Conservation (phyloP, 2,888 invertebrate genomes). For the Parochlus steinenii region DNA sequence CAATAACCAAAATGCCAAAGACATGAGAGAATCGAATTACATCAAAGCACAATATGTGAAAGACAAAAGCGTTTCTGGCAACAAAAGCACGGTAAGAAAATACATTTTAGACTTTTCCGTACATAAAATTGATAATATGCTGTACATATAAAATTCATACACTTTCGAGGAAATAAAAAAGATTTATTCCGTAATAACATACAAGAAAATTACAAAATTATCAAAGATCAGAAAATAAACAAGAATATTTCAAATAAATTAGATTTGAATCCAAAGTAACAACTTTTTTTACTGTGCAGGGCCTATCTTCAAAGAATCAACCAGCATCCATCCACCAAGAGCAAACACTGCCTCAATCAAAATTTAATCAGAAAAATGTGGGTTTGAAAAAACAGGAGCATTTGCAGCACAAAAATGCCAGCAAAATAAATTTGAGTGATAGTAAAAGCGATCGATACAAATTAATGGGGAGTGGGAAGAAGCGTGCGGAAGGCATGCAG, state of each 20-base stretch:
- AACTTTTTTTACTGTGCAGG: no score
- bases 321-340: conserved; percentile 4
- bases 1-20: conserved; percentile 12
- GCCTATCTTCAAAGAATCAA: conserved; percentile 4
- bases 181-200: no score
- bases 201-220: no score
- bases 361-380: no score
- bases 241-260: no score
- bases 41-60: conserved; percentile 15
- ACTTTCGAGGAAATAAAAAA: no score
- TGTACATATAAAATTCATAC: no score
- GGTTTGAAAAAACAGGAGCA: conserved; percentile 5
- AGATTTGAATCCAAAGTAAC: no score
- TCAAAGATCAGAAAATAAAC: no score
- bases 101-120: no score
- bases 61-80: conserved; percentile 14
- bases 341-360: conserved; percentile 12
- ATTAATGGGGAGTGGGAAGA: conserved; percentile 11
- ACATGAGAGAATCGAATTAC: conserved; percentile 15
- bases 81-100: conserved; percentile 12
- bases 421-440: conserved; percentile 11
- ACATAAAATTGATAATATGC: no score
- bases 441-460: conserved; percentile 13
- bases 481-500: no score
- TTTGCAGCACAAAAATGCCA: conserved; percentile 10